Evolutionary conservation across 2,888 invertebrate genomes (phyloP).

Genomic region (Tachystola acroxantha): DNA sequence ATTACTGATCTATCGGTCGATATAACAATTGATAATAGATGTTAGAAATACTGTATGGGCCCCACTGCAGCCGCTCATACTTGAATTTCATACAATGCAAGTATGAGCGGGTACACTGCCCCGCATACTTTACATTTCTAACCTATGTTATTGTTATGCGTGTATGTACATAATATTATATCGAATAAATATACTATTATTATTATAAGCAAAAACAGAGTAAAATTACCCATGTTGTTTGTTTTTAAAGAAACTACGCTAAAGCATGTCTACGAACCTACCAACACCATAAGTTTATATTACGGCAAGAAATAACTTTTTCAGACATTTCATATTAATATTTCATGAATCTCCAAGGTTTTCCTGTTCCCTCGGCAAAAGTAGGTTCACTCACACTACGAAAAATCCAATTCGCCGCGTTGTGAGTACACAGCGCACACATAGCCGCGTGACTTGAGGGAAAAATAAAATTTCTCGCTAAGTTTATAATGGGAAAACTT

Average conservation of each 20-base stretch:
- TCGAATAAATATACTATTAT: no score
- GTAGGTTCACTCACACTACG: constrained; percentile 74
- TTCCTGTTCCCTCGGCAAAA: constrained; percentile 71
- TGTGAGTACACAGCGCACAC: constrained; percentile 69
- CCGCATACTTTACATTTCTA: no score
- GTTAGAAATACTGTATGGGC: no score
- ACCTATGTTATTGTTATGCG: no score
- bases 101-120: no score
- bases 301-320: constrained; percentile 52
- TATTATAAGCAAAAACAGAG: no score
- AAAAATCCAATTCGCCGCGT: constrained; percentile 74
- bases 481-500: constrained; percentile 79
- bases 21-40: no score
- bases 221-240: constrained; percentile 1
- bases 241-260: neutral
- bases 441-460: constrained; percentile 71
- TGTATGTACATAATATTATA: no score
- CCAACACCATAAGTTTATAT: constrained; percentile 13
- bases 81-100: no score
- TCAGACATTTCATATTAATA: constrained; percentile 63
- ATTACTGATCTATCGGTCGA: no score
- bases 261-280: neutral
- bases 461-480: constrained; percentile 79
- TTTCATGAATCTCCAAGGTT: constrained; percentile 71
- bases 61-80: no score